A percentile compares a stretch with the other conserved stretches of the same genome.
Evolutionary conservation across 2,888 invertebrate species (phyloP).

Genomic region (Abrostola tripartita): DNA sequence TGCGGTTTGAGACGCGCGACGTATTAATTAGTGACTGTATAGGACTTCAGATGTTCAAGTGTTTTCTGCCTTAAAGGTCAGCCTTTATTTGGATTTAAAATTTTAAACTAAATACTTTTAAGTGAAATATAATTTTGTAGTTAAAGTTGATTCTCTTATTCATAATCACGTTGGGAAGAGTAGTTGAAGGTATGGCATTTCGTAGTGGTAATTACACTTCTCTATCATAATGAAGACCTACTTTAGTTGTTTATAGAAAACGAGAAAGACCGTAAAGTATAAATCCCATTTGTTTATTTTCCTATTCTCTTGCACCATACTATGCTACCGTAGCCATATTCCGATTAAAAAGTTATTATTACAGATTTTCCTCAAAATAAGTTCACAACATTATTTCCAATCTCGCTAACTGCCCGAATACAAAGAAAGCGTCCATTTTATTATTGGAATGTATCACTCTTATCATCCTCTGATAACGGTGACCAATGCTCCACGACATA

Average conservation of each 20-base stretch:
- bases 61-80: neutral
- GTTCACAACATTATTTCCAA: constrained; percentile 30
- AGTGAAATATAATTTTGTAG: too few relatives aligned
- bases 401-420: constrained; percentile 55
- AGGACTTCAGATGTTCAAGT: neutral
- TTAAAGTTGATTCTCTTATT: too few relatives aligned
- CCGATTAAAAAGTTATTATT: neutral
- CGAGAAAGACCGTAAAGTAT: too few relatives aligned
- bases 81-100: neutral
- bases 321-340: neutral
- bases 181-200: too few relatives aligned
- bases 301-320: too few relatives aligned
- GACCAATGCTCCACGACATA: constrained; percentile 70
- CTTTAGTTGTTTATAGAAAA: too few relatives aligned
- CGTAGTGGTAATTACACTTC: too few relatives aligned
- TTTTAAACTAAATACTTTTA: too few relatives aligned
- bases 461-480: constrained; percentile 80
- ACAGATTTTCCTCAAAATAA: constrained; percentile 11
- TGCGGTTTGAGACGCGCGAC: constrained; percentile 9
- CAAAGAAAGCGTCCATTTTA: constrained; percentile 80
- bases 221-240: too few relatives aligned
- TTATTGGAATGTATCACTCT: constrained; percentile 82
- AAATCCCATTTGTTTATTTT: too few relatives aligned
- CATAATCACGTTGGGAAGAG: too few relatives aligned
- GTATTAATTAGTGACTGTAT: constrained; percentile 5